Evolutionary conservation across 1,140 invertebrate genomes (phyloP).

Genomic region (Pogonomyrmex californicus): DNA sequence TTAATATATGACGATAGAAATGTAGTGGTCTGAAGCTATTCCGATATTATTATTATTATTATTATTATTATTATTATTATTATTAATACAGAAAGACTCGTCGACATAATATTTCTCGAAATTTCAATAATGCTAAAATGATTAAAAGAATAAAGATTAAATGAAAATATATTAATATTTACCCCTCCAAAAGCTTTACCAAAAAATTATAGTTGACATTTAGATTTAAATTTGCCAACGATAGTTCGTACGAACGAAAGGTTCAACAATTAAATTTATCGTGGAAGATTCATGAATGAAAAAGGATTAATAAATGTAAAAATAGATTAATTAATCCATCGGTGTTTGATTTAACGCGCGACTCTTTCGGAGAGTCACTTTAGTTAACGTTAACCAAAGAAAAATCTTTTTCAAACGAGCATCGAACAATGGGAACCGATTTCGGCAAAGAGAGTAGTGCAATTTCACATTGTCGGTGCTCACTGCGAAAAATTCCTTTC

Average conservation of each 20-base stretch:
- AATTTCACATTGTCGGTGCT: slow-evolving; percentile 39
- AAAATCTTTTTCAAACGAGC: slow-evolving; percentile 19
- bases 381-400: not conserved
- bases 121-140: not conserved
- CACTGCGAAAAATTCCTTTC: slow-evolving; percentile 8
- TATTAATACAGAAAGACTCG: not conserved
- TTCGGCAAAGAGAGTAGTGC: not conserved
- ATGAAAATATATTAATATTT: not conserved
- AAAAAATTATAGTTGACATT: not conserved
- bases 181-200: not conserved
- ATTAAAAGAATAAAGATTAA: not conserved
- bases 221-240: not conserved
- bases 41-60: not conserved
- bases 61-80: not conserved
- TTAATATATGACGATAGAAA: not conserved
- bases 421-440: slow-evolving; percentile 19
- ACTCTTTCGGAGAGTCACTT: not conserved
- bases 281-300: not conserved
- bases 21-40: not conserved
- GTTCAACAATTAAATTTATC: not conserved
- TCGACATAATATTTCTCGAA: not conserved
- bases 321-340: slow-evolving; percentile 21
- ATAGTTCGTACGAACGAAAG: not conserved
- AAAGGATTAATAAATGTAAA: not conserved
- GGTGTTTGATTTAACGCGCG: not conserved